Conservation (phyloP, 2,888 invertebrate genomes). For the Andricus curvator region DNA sequence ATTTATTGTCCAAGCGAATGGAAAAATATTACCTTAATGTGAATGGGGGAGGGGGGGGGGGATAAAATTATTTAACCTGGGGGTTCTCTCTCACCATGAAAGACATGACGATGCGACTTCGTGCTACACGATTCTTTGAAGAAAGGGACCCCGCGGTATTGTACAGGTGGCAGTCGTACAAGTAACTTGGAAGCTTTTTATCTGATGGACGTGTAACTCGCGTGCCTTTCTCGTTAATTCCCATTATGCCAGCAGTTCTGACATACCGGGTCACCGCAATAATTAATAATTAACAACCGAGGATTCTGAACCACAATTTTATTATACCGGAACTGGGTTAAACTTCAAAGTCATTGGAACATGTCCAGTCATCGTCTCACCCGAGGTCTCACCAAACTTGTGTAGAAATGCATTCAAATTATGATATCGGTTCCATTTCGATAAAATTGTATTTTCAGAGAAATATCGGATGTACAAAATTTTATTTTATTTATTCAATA, state of each 20-base stretch:
- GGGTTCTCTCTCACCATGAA: neutral
- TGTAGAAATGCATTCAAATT: no score
- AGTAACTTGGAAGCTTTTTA: constrained; percentile 45
- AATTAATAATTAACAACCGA: constrained; percentile 52
- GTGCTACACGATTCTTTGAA: constrained; percentile 22
- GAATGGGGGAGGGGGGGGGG: neutral
- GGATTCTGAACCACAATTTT: neutral
- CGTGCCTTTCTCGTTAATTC: constrained; percentile 55
- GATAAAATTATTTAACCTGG: constrained; percentile 14
- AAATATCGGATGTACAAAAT: no score
- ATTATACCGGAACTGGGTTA: neutral
- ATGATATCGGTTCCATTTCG: no score
- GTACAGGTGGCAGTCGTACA: constrained; percentile 22
- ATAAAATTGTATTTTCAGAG: no score
- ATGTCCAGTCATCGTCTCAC: neutral
- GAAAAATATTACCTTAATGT: neutral
- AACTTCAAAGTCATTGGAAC: neutral
- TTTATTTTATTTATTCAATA: no score
- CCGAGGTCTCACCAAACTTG: neutral
- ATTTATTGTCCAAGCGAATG: neutral
- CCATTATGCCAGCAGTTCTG: constrained; percentile 50
- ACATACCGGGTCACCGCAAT: constrained; percentile 57
- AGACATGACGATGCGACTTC: constrained; percentile 14
- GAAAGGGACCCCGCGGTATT: constrained; percentile 17
- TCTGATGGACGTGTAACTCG: constrained; percentile 53